phyloP scores from a whole-genome alignment of 2,797 vertebrate genomes.

The Anabacerthia variegaticeps region DNA sequence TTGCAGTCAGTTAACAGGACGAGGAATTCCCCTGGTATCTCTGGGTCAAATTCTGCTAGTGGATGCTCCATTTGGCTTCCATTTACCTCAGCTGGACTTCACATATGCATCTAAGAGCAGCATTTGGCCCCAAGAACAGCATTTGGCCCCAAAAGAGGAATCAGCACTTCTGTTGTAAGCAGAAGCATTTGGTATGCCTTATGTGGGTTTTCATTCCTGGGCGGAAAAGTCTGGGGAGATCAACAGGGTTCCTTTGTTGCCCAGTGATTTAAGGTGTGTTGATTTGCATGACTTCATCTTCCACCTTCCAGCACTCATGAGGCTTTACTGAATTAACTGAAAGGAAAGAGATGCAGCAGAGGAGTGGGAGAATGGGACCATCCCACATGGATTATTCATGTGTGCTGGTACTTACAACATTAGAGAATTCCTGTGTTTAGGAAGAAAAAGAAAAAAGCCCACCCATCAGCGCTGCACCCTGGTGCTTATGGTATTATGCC shows the following conservation, averaged over 20 bases:
- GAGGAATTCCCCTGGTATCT: not conserved
- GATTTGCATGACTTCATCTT: slow-evolving; percentile 51
- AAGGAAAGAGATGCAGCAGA: not conserved
- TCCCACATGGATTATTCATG: not conserved
- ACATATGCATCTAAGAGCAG: not conserved
- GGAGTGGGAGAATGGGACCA: not conserved
- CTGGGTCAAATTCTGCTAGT: not conserved
- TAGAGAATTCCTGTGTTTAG: not conserved
- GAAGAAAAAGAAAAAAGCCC: slow-evolving; percentile 25
- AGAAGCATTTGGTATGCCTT: not conserved
- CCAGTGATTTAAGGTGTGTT: slow-evolving; percentile 38
- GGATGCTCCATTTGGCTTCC: not conserved
- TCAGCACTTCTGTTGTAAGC: not conserved
- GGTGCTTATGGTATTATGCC: not conserved
- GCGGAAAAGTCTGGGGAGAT: slow-evolving; percentile 15
- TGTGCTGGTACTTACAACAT: not conserved
- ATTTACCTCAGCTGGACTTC: not conserved
- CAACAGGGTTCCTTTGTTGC: slow-evolving; percentile 39
- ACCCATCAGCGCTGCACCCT: not conserved
- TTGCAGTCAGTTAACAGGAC: not conserved
- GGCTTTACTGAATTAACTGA: slow-evolving; percentile 28
- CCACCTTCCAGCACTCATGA: not conserved
- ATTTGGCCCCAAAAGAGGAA: slow-evolving; percentile 13
- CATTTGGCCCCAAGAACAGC: not conserved
- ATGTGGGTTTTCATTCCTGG: not conserved